Base-by-base conservation (phyloP, 2,888 invertebrate genomes). In the Leptura quadrifasciata region DNA sequence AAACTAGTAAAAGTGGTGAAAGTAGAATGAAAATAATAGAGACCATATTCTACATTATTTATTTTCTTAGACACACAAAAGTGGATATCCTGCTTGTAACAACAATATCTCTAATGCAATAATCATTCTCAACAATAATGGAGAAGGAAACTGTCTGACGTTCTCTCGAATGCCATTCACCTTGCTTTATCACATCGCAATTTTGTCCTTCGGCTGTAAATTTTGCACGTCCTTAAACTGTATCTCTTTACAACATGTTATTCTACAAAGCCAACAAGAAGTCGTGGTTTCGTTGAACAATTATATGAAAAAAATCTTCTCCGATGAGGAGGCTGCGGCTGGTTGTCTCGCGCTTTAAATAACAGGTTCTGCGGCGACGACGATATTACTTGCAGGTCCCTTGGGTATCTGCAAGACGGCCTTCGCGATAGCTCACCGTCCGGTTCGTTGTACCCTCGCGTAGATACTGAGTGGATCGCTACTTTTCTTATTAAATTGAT, bases 301-400 rank as follows among this genome's bases (percentile, higher is more conserved):
- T 79, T 77, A 77, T 74, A 77, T 76, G 75, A 77, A 77, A 79
- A 78, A 79, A 77, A 73, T 79, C 73, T 70, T 58, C 75, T 70
- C 39, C 74, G 77, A 75, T 74, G 76, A 79, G 76, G 77, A 74
- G 61, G 54, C 76, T 72, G 77, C 72, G 72, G 77, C 76, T 72
- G 74, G 74, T 75, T 73, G 79, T 73, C 79, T 79, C 79, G 76
- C 72, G 76, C 76, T 76, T 75, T 70, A 75, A 75, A 79, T 79
- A 79, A 79, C 79, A 76, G 79, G 79, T 79, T 79, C 76, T 76
- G 74, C 74, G 76, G 72, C 77, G 76, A 75, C 77, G 75, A 67
- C 77, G 79, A 74, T 75, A 79, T 79, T 79, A 77, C 76, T 77
- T 74, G 77, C 70, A 57, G 58, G 58, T 57, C 58, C 58, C 60